phyloP scores from a whole-genome alignment of 2,797 vertebrate genomes.

The Phaenicophaeus curvirostris region DNA sequence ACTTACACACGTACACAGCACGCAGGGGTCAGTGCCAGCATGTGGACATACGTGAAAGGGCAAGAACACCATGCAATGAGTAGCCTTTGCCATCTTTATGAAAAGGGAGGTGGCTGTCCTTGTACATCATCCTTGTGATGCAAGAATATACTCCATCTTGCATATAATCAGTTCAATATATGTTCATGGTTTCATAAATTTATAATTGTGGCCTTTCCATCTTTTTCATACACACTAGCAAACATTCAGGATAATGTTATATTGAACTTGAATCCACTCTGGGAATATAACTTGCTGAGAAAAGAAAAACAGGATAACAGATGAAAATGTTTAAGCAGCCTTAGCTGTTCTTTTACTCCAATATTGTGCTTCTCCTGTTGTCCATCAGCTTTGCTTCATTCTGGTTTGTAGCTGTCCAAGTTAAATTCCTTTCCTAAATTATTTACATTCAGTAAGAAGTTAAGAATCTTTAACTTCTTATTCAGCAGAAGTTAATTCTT shows the following conservation, averaged over 20 bases:
- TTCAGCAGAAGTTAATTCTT: no score
- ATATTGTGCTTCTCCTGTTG: not conserved
- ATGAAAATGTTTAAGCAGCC: conserved; percentile 17
- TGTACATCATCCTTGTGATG: not conserved
- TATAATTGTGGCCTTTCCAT: not conserved
- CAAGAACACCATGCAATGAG: not conserved
- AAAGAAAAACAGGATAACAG: conserved; percentile 4
- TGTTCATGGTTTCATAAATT: not conserved
- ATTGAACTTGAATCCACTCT: not conserved
- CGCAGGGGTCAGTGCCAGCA: not conserved
- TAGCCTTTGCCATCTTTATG: not conserved
- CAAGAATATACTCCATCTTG: not conserved
- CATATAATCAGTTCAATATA: not conserved
- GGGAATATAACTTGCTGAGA: not conserved
- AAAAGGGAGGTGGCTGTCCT: not conserved
- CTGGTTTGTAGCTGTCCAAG: not conserved
- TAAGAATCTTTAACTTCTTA: no score
- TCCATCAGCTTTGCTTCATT: not conserved
- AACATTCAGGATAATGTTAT: not conserved
- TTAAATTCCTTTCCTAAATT: not conserved
- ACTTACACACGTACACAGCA: rapidly evolving
- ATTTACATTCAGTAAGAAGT: conserved; percentile 14
- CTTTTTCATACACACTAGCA: not conserved
- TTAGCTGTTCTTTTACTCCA: not conserved
- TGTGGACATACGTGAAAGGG: not conserved